Conservation (phyloP, 2,797 vertebrate species). For the Neoniphon sammara region DNA sequence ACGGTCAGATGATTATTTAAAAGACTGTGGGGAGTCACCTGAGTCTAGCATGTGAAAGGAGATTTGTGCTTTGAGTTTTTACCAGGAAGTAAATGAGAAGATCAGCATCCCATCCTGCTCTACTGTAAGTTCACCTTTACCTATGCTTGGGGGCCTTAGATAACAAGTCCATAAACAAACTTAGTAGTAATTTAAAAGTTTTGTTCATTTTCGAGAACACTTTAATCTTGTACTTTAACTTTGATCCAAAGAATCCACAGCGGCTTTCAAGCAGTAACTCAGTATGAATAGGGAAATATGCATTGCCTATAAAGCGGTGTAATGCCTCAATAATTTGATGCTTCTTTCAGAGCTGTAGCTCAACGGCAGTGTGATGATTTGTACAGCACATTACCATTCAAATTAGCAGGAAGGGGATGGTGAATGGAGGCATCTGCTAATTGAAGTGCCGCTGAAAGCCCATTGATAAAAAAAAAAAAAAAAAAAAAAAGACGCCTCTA, state of each 20-base stretch:
- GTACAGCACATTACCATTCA: constrained; percentile 80
- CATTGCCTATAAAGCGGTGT: constrained; percentile 60
- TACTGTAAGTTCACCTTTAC: constrained; percentile 59
- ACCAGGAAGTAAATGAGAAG: constrained; percentile 6
- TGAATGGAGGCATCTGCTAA: constrained; percentile 87
- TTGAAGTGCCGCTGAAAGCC: constrained; percentile 82
- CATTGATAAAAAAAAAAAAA: constrained; percentile 77
- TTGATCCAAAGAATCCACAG: constrained; percentile 69
- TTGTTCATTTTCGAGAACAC: constrained; percentile 50
- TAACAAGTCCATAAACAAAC: constrained; percentile 38
- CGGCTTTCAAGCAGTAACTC: constrained; percentile 66
- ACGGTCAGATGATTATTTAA: constrained; percentile 55
- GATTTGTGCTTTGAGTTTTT: constrained; percentile 15
- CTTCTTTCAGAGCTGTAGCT: constrained; percentile 76
- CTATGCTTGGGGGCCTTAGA: constrained; percentile 28
- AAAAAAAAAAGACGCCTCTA: constrained; percentile 71
- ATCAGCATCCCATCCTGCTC: constrained; percentile 50
- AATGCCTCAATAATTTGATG: constrained; percentile 76
- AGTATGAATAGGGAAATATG: constrained; percentile 74
- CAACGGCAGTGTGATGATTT: constrained; percentile 75
- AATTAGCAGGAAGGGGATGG: constrained; percentile 83
- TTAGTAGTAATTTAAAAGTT: constrained; percentile 46
- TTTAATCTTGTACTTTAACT: constrained; percentile 72
- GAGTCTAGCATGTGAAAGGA: constrained; percentile 29
- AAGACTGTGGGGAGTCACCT: constrained; percentile 48